Conservation (phyloP, 2,888 invertebrate species). For the Cheilosia scutellata region DNA sequence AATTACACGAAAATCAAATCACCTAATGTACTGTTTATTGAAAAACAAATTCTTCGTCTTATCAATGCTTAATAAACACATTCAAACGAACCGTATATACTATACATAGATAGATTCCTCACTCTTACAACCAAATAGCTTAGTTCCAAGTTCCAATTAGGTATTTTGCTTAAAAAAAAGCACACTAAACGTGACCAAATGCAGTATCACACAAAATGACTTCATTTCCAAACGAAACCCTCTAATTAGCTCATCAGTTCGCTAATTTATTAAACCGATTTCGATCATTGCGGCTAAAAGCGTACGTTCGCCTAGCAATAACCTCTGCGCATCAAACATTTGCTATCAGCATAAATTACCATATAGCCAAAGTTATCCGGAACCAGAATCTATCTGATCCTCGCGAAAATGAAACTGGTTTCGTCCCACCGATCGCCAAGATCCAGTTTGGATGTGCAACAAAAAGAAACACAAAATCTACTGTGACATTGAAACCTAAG, state of each 20-base stretch:
- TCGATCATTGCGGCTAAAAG: background rate
- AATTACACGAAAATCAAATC: too few species aligned
- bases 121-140: background rate
- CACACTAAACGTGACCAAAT: constrained; percentile 7
- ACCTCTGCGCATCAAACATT: constrained; percentile 47
- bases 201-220: background rate
- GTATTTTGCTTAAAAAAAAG: background rate
- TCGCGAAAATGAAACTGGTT: constrained; percentile 61
- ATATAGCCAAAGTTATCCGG: constrained; percentile 13
- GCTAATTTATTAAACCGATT: constrained; percentile 26
- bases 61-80: too few species aligned
- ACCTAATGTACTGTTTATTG: too few species aligned
- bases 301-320: background rate
- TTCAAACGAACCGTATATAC: background rate
- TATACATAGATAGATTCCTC: background rate
- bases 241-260: constrained; percentile 26
- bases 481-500: constrained; percentile 45
- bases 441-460: constrained; percentile 60
- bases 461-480: constrained; percentile 33
- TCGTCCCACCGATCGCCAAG: constrained; percentile 17
- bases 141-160: background rate
- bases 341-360: constrained; percentile 29
- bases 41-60: too few species aligned
- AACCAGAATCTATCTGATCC: constrained; percentile 66
- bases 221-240: constrained; percentile 1